phyloP scores from a whole-genome alignment of 2,888 invertebrate genomes.

The Euclidia mi region DNA sequence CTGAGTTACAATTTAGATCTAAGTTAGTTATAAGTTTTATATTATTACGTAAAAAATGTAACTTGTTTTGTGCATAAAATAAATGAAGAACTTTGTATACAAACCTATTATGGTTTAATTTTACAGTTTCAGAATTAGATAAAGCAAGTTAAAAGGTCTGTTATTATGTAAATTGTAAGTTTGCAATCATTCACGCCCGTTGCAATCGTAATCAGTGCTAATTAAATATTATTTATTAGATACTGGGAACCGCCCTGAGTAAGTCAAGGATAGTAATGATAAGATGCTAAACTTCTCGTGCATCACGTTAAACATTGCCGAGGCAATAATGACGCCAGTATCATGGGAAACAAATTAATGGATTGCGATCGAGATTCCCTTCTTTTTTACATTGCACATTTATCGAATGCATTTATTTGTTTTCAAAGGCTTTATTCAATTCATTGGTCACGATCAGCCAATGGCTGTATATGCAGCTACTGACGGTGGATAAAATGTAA shows the following conservation, averaged over 20 bases:
- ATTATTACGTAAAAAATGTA: no score
- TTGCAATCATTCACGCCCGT: constrained; percentile 63
- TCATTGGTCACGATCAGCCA: constrained; percentile 4
- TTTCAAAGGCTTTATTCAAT: constrained; percentile 1
- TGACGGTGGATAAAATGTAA: constrained; percentile 6
- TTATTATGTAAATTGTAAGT: constrained; percentile 58
- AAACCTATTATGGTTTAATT: constrained; percentile 13
- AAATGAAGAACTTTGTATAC: no score
- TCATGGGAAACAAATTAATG: constrained; percentile 43
- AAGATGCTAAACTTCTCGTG: constrained; percentile 77
- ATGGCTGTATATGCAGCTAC: background rate
- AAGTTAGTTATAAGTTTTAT: no score
- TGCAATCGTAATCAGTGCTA: constrained; percentile 62
- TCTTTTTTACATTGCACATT: background rate
- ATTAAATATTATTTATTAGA: constrained; percentile 63
- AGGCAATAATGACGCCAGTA: constrained; percentile 40
- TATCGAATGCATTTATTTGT: constrained; percentile 1
- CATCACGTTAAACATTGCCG: constrained; percentile 65
- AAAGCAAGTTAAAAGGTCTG: constrained; percentile 38
- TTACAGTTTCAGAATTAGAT: constrained; percentile 20
- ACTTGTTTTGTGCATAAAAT: no score
- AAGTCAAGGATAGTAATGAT: constrained; percentile 76
- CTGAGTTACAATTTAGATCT: no score
- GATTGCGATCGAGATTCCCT: constrained; percentile 37
- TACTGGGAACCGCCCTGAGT: constrained; percentile 76